phyloP scores from a whole-genome alignment of 2,888 invertebrate genomes.

The Campopleginae sp. region DNA sequence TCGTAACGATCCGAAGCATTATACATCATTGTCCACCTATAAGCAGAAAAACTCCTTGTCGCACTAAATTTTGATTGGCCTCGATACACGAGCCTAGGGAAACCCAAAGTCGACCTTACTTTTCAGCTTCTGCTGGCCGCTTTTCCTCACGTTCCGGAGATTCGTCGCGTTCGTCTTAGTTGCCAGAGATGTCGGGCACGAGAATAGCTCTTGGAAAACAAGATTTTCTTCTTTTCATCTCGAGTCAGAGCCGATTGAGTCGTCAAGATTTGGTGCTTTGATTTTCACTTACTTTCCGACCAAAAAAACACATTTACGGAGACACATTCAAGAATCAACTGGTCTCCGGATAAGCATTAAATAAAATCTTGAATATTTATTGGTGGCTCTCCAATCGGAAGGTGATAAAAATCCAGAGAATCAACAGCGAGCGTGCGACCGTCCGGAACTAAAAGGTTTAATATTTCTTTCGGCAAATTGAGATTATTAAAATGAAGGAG shows the following conservation, averaged over 20 bases:
- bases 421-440: background rate
- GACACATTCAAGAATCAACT: background rate
- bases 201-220: background rate
- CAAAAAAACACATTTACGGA: background rate
- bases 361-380: background rate
- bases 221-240: background rate
- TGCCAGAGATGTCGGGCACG: background rate
- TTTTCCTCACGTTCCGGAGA: background rate
- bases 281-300: background rate
- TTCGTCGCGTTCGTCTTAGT: background rate
- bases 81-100: background rate
- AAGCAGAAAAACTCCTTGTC: slow-evolving; percentile 6
- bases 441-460: background rate
- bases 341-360: background rate
- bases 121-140: slow-evolving; percentile 6
- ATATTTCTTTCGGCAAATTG: slow-evolving; percentile 5
- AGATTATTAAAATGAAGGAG: background rate
- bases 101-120: background rate
- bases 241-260: background rate
- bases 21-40: background rate
- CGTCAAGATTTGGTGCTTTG: background rate
- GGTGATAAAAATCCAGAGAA: background rate
- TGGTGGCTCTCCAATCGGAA: background rate
- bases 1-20: slow-evolving; percentile 30
- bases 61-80: slow-evolving; percentile 13